These are phyloP conservation scores for Ianthella basta DNA, from an alignment of 37 sponge, comb jelly and placozoan species.

Conservation along the genomic window DNA sequence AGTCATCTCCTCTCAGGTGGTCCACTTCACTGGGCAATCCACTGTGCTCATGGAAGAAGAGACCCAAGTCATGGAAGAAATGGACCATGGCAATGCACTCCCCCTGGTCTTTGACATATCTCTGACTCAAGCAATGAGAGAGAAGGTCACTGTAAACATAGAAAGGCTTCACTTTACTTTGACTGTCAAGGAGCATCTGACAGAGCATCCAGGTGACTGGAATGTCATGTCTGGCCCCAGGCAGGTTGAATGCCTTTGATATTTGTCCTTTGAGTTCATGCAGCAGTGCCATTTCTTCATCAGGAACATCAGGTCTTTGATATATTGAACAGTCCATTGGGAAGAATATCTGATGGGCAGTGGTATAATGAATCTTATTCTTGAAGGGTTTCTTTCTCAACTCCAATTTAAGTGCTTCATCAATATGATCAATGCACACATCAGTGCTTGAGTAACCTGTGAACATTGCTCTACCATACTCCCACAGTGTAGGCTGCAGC, in stretches of 20 bases:
- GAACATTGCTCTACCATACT: too few relatives aligned
- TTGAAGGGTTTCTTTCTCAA: background rate
- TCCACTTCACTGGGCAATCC: slow-evolving; percentile 19
- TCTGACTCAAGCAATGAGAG: background rate
- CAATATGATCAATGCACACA: background rate
- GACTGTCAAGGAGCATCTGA: background rate
- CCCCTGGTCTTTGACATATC: background rate
- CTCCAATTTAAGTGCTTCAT: background rate
- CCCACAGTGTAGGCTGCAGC: background rate
- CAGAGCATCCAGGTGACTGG: slow-evolving; percentile 22
- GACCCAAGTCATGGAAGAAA: slow-evolving; percentile 16
- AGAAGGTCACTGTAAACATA: background rate
- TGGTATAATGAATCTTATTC: background rate
- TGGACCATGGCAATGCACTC: slow-evolving; percentile 23
- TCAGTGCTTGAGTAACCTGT: too few relatives aligned
- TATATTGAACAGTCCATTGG: background rate
- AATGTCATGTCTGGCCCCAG: background rate
- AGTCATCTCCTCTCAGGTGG: slow-evolving; percentile 5
- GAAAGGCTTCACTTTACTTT: background rate
- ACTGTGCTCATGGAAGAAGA: slow-evolving; percentile 25
- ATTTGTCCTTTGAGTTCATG: background rate
- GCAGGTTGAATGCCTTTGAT: background rate
- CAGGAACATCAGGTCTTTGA: background rate
- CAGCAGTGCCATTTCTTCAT: background rate
- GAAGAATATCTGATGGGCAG: background rate